Evolutionary conservation across 2,888 invertebrate genomes (phyloP).

Genomic region (Thecocarcelia acutangulata): DNA sequence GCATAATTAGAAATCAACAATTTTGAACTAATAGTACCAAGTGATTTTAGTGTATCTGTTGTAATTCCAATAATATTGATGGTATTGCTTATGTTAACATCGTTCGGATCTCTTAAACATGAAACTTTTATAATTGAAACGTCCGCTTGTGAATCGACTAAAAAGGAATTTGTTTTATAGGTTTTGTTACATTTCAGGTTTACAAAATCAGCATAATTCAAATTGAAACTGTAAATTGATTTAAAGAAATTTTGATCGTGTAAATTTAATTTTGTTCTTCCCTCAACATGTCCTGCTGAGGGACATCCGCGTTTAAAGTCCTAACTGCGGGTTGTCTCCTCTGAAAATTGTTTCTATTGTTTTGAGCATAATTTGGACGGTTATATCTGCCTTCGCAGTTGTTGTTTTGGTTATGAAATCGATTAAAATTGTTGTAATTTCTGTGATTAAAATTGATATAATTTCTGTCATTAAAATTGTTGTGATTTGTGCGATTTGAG

Average conservation of each 20-base stretch:
- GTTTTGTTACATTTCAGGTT: not conserved
- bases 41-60: constrained; percentile 15
- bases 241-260: not conserved
- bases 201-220: not conserved
- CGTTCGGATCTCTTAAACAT: constrained; percentile 1
- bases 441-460: no score
- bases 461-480: no score
- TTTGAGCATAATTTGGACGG: not conserved
- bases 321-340: constrained; percentile 1
- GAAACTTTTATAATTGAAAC: constrained; percentile 38
- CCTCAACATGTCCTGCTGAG: constrained; percentile 16
- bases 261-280: not conserved
- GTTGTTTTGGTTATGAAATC: not conserved
- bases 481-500: no score
- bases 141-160: constrained; percentile 26
- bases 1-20: constrained; percentile 13
- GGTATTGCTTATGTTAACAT: constrained; percentile 13
- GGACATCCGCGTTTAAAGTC: constrained; percentile 47
- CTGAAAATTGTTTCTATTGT: not conserved
- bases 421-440: no score
- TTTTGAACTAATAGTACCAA: constrained; percentile 38
- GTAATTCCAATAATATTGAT: constrained; percentile 43
- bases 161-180: not conserved
- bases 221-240: not conserved
- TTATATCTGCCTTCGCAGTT: not conserved